Percentiles rank a stretch among this genome's conserved stretches.
Conservation (phyloP, 2,888 invertebrate genomes). For the Catocala fraxini region DNA sequence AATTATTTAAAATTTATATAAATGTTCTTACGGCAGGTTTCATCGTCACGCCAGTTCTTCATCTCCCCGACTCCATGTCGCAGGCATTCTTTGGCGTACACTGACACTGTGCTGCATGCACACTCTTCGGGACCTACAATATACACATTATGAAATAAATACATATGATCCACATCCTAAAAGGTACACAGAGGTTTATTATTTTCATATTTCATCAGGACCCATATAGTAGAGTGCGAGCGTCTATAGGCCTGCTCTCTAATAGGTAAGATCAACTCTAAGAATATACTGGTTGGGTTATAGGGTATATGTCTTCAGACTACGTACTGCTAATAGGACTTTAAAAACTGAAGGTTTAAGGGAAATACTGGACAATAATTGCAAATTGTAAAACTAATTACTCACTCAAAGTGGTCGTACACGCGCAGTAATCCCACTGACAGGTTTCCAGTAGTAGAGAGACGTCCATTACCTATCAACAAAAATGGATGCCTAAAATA, state of each 20-base stretch:
- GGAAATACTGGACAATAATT: background rate
- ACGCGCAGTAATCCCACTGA: conserved; percentile 93
- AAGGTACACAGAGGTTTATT: too few relatives aligned
- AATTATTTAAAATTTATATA: too few relatives aligned
- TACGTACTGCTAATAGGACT: too few relatives aligned
- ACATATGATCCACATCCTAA: too few relatives aligned
- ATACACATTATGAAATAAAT: conserved; percentile 4
- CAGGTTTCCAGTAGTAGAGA: conserved; percentile 91
- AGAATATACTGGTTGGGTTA: too few relatives aligned
- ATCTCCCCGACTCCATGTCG: conserved; percentile 89
- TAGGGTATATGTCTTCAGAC: too few relatives aligned
- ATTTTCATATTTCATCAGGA: too few relatives aligned
- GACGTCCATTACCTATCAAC: conserved; percentile 88
- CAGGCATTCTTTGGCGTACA: conserved; percentile 92
- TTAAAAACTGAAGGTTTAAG: too few relatives aligned
- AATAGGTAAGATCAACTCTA: too few relatives aligned
- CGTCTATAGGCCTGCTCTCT: too few relatives aligned
- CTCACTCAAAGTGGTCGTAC: conserved; percentile 83
- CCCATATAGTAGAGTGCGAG: too few relatives aligned
- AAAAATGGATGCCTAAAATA: background rate
- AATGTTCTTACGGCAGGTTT: conserved; percentile 93
- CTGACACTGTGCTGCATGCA: conserved; percentile 92
- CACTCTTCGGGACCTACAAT: conserved; percentile 88
- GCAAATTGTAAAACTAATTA: conserved; percentile 8
- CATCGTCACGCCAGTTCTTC: conserved; percentile 92